Evolutionary conservation across 53 echinoderm and acorn worm species (phyloP), one percentile per base, ranked within the genome.

Genomic region (Holothuria leucospilota): DNA sequence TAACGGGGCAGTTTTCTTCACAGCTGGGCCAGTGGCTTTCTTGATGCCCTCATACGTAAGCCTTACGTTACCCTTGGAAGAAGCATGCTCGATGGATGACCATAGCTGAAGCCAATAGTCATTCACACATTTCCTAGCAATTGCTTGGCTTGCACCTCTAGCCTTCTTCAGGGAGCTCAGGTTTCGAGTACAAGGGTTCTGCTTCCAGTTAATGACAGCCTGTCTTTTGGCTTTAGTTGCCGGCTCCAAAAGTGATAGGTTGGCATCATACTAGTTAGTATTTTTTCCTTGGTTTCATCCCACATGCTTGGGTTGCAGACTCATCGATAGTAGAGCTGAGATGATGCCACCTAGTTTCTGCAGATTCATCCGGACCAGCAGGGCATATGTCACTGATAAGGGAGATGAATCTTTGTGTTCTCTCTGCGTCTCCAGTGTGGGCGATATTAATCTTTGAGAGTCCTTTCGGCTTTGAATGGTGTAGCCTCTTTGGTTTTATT

Each of bases 21-120:
- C 14, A 53, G 39, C 46, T 79, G 92, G 89, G 29, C 89, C 84
- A 6, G 81, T 30, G 8, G 85, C 82, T 59, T 82, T 73, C 86
- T 72, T 86, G 2, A 80, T 92, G 52, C 90, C 84, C 10, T 56
- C 83, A 74, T 86, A 89, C 89, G 89, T 91, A 11, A 12, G 78
- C 39, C 67, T 20, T 58, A 38, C 62, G 84, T 89, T 89, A 39
- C 86, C 28, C 15, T 51, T 60, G 79, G 59, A 62, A 8, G 79
- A 21, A 24, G 87, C 78, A 8, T 24, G 21, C n/a, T 87, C 62
- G 14, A 87, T 63, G 49, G 40, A 16, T 20, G 18, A 16, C 24
- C 88, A 53, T 12, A 88, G 87, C 7, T 41, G 12, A 6, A 72
- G 27, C 91, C 88, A 91, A 70, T 82, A 82, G 16, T 81, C 53